These are phyloP conservation scores for Nudaria mundana DNA, from an alignment of 2,888 invertebrate species.

Conservation along the genomic window DNA sequence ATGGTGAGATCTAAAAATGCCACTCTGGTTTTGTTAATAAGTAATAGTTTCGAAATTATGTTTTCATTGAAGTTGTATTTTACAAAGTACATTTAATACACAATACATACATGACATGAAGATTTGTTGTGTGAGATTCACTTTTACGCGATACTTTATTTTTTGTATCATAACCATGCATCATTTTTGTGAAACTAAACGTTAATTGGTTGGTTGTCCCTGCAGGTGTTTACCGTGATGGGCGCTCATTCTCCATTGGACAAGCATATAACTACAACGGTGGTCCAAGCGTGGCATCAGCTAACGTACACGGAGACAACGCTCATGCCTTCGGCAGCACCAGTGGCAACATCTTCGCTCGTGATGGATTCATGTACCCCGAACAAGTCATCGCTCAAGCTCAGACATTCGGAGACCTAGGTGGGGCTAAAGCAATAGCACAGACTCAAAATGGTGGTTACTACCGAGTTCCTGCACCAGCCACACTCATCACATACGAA, in stretches of 20 bases:
- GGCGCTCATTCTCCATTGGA: slow-evolving; percentile 56
- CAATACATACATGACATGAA: no score
- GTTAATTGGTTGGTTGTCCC: slow-evolving; percentile 7
- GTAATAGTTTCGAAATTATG: no score
- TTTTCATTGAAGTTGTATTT: no score
- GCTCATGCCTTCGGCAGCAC: slow-evolving; percentile 32
- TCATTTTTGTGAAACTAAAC: no score
- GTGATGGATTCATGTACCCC: slow-evolving; percentile 46
- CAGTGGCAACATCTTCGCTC: slow-evolving; percentile 32
- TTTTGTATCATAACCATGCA: no score
- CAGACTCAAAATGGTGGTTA: slow-evolving; percentile 38
- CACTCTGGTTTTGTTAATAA: no score
- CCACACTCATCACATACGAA: slow-evolving; percentile 58
- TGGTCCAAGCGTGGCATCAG: slow-evolving; percentile 49
- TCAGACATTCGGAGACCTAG: slow-evolving; percentile 20
- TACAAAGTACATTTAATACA: no score
- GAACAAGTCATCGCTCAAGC: slow-evolving; percentile 45
- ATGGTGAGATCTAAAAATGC: background rate
- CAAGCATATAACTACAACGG: slow-evolving; percentile 51
- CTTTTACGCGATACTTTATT: no score
- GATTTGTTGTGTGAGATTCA: no score
- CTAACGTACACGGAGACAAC: slow-evolving; percentile 41
- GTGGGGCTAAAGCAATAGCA: slow-evolving; percentile 29
- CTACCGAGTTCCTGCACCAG: slow-evolving; percentile 57
- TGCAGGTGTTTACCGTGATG: slow-evolving; percentile 59